These are phyloP conservation scores for Oligia latruncula DNA, from an alignment of 2,888 invertebrate species.

Conservation along the genomic window DNA sequence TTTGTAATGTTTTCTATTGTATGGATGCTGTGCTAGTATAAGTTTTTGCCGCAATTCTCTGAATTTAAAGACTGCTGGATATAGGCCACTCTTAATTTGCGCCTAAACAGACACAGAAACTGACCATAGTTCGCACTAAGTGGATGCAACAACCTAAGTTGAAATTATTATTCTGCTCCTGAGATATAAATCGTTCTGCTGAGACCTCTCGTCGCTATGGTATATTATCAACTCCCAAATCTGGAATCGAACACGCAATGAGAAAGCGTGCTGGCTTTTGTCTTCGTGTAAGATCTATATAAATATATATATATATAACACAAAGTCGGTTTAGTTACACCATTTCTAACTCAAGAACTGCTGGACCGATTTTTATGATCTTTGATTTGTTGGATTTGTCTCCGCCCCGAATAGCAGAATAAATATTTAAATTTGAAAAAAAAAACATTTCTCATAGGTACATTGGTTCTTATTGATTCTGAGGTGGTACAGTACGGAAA, in stretches of 20 bases:
- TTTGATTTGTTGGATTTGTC: no score
- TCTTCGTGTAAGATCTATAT: not conserved
- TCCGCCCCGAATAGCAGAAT: no score
- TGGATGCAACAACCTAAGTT: not conserved
- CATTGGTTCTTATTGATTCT: no score
- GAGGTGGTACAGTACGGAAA: no score
- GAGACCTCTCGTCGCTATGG: not conserved
- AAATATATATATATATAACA: no score
- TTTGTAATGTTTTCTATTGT: constrained; percentile 52
- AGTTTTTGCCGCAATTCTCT: not conserved
- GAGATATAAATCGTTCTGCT: not conserved
- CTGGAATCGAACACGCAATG: not conserved
- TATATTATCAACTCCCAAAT: not conserved
- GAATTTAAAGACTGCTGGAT: not conserved
- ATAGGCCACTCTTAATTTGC: not conserved
- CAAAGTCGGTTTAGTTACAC: no score
- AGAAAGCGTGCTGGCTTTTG: not conserved
- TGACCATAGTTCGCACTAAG: not conserved
- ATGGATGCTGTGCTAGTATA: not conserved
- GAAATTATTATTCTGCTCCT: not conserved
- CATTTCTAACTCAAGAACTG: no score
- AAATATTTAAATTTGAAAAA: no score
- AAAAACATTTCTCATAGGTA: no score
- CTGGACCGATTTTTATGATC: no score
- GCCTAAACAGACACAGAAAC: no score